Base-by-base conservation (phyloP, 2,888 invertebrate genomes). In the Chrysolina haemoptera region DNA sequence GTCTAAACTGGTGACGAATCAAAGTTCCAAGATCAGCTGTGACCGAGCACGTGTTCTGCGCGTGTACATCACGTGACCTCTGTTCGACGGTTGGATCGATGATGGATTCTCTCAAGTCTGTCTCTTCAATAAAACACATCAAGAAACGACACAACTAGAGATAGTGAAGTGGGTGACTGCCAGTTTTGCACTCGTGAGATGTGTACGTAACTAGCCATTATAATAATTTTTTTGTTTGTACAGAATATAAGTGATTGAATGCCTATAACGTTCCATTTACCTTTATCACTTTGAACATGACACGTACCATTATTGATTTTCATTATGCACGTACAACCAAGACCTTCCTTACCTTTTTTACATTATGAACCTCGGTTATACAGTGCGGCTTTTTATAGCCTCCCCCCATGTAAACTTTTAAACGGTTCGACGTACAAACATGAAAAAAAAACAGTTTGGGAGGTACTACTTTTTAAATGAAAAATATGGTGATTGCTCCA, bases 21-120 rank as follows among this genome's bases (percentile, higher is more conserved):
- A 50, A 63, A 64, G 55, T 43, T 70, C 22, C 20, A 43, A 50
- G 41, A 53, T 53, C 70, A 53, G 70, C 53, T 70, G 63, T 9
- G 20, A 18, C 14, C 16, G 50, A 62, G 72, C 84, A 84, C 83
- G 83, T 83, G 84, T 77, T 76, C 66, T 83, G 85, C 85, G 84
- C 85, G 85, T 85, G 85, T 82, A 79, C 83, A 78, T 85, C 85
- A 85, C 84, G 85, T 86, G 85, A 86, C 81, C 73, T 75, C 76
- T 77, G 74, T 76, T 75, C 78, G 82, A 81, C 83, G 76, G 80
- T 80, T 82, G 84, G 84, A 85, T 85, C 85, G 84, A 85, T 85
- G 83, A 77, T 76, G 76, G 76, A 79, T 78, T 75, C 75, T 74
- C 74, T 72, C 67, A 71, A 55, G 68, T 22, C 35, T 3, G 50